Conservation (phyloP, 2,113 vertebrate genomes). For the Egretta garzetta region DNA sequence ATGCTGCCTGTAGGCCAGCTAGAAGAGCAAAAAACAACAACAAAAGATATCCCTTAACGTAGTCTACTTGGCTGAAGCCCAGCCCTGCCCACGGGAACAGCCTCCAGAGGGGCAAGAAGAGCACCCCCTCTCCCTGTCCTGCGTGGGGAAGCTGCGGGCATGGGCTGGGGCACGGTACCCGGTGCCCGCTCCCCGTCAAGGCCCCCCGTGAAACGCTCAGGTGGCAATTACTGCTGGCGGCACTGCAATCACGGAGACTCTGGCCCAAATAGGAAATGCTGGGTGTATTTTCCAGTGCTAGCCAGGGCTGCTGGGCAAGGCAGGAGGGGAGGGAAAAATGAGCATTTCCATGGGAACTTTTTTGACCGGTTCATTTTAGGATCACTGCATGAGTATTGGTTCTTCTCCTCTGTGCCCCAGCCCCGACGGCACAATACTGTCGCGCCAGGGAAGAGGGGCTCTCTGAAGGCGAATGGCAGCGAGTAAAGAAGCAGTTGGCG, state of each 20-base stretch:
- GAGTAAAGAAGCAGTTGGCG: neutral
- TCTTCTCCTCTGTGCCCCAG: neutral
- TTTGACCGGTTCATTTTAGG: neutral
- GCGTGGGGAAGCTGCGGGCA: neutral
- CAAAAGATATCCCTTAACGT: neutral
- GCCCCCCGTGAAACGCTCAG: neutral
- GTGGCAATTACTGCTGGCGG: neutral
- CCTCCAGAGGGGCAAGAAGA: neutral
- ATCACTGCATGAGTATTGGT: rapidly evolving
- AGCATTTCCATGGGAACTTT: neutral
- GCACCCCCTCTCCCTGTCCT: rapidly evolving
- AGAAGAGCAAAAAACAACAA: neutral
- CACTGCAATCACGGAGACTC: rapidly evolving
- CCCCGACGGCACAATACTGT: rapidly evolving
- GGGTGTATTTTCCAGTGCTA: neutral
- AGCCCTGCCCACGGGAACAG: rapidly evolving
- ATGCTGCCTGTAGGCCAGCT: neutral
- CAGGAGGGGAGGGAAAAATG: neutral
- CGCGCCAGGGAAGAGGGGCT: neutral
- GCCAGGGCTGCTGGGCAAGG: neutral
- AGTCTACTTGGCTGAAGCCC: neutral
- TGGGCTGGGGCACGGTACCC: neutral
- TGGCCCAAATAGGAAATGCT: neutral
- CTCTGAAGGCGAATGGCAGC: neutral
- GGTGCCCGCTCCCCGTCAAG: rapidly evolving